These are phyloP conservation scores for Manis crassicaudata DNA, from an alignment of 2,797 vertebrate species.

Conservation along the genomic window DNA sequence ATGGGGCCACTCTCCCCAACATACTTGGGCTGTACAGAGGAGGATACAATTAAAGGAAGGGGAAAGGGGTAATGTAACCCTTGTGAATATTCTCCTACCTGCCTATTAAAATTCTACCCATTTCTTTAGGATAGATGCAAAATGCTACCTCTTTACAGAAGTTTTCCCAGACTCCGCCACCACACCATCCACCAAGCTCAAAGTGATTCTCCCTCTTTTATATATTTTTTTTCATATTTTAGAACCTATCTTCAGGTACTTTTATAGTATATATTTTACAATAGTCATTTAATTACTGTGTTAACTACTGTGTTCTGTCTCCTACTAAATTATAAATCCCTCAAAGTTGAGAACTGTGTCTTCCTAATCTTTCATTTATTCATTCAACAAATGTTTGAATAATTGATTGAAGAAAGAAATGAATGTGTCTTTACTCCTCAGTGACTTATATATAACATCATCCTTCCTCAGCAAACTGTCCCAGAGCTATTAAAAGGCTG, in stretches of 20 bases:
- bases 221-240: constrained; percentile 9
- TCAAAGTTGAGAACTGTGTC: constrained; percentile 17
- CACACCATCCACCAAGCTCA: neutral
- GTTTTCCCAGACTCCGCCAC: neutral
- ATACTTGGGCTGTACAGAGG: neutral
- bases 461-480: constrained; percentile 27
- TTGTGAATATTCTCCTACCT: constrained; percentile 36
- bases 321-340: constrained; percentile 43
- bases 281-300: constrained; percentile 18
- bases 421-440: constrained; percentile 31
- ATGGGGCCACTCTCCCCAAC: neutral
- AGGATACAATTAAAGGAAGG: constrained; percentile 3
- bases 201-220: constrained; percentile 44
- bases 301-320: constrained; percentile 20
- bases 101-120: constrained; percentile 26
- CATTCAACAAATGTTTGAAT: constrained; percentile 60
- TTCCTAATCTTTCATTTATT: constrained; percentile 48
- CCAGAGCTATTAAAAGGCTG: constrained; percentile 55
- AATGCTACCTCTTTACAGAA: constrained; percentile 18
- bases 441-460: constrained; percentile 38
- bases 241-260: constrained; percentile 11
- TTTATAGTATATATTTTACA: constrained; percentile 37
- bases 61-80: neutral
- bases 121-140: constrained; percentile 38
- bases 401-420: constrained; percentile 45